A percentile compares a stretch with the other conserved stretches of the same genome.
These are phyloP conservation scores for Myotis myotis DNA, from an alignment of 2,797 vertebrate genomes.

Conservation along the genomic window DNA sequence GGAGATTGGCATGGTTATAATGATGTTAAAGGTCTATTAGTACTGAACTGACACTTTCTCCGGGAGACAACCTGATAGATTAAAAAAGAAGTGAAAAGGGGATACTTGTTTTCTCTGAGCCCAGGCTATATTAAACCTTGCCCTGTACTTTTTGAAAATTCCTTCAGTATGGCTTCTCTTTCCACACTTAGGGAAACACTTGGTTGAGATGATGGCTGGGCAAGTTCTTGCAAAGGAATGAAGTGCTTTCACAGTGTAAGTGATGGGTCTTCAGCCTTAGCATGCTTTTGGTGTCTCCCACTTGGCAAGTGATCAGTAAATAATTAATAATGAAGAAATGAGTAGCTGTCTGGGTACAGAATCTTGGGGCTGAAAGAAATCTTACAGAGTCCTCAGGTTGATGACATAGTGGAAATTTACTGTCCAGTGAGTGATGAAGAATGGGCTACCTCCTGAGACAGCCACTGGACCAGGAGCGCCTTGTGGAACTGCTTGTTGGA, in stretches of 20 bases:
- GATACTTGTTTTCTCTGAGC: not conserved
- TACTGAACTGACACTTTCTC: not conserved
- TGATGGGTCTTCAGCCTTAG: not conserved
- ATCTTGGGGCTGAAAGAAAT: not conserved
- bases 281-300: not conserved
- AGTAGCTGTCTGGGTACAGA: not conserved
- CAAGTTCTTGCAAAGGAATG: not conserved
- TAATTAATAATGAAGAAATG: not conserved
- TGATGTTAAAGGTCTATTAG: not conserved
- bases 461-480: not conserved
- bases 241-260: not conserved
- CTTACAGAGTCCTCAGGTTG: not conserved
- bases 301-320: not conserved
- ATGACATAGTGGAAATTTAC: not conserved
- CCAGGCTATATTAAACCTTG: not conserved
- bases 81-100: not conserved
- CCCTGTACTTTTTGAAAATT: not conserved
- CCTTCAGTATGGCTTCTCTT: not conserved
- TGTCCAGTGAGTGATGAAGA: not conserved
- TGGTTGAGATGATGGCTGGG: not conserved
- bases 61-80: not conserved
- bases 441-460: not conserved
- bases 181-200: not conserved
- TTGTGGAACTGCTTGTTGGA: not conserved
- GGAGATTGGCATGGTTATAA: not conserved